Base-by-base conservation (phyloP, 2,888 invertebrate species). In the Caenorhabditis afra region DNA sequence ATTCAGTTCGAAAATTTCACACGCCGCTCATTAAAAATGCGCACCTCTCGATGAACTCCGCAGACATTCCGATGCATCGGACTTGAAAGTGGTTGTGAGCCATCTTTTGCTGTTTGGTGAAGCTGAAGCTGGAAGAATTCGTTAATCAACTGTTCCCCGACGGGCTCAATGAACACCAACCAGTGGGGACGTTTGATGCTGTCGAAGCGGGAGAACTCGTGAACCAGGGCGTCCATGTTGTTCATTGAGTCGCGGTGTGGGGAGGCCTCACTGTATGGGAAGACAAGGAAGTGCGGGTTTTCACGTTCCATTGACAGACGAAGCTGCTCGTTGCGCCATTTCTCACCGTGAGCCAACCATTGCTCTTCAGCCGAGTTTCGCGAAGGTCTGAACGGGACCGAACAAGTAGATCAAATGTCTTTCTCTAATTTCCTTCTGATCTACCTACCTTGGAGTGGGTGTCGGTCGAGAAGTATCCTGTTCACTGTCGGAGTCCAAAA, bases 241-340 rank as follows among this genome's bases (percentile, higher is more conserved):
- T 83, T 80, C 80, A 83, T 81, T 4, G 84, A 83, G 22, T 82
- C 82, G 20, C 82, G 71, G 23, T 83, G 84, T 5, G 82, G 81
- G 0, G 82, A 82, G 0, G 82, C 68, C 45, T 84, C 84, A 22
- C 81, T 67, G 64, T 81, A 83, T 0, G 84, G 84, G 58, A 84
- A 84, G 1, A 84, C 84, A 39, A 84, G 37, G 23, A 83, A 68
- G 45, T 83, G 83, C 49, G 83, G 73, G 18, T 83, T 79, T 57
- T 83, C 82, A 1, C 86, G 84, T 66, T 87, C 86, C 62, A 88
- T 74, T 1, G 86, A 86, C 18, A 88, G 65, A 12, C 88, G 81
- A n/a, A 88, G 75, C 58, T 88, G 88, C 41, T 87, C 87, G 49
- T 88, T 88, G 18, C 85, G 75, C 88, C 88, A 88, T 64, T 82